Evolutionary conservation across 1,140 invertebrate genomes (phyloP).

Genomic region (Drosophila pallidifrons): DNA sequence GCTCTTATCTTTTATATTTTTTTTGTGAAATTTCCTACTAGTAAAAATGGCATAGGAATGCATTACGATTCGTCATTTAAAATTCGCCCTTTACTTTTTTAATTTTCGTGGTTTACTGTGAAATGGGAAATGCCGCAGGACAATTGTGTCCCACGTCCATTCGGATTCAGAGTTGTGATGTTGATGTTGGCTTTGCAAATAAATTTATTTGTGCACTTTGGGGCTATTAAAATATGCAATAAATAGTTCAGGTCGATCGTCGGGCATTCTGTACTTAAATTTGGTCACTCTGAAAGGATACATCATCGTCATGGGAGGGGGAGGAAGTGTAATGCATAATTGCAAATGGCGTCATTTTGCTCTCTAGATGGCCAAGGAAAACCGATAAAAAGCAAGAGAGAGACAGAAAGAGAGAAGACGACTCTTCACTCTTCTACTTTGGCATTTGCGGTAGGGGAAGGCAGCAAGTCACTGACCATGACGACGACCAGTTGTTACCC

Average conservation of each 20-base stretch:
- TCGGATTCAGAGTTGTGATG: background rate
- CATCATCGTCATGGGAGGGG: too few species aligned
- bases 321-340: background rate
- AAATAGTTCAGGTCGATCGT: background rate
- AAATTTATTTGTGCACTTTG: background rate
- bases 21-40: constrained; percentile 19
- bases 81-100: constrained; percentile 51
- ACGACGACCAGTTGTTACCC: constrained; percentile 15
- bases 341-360: constrained; percentile 1
- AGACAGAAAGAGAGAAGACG: background rate
- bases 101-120: constrained; percentile 54
- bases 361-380: background rate
- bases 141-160: background rate
- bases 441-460: background rate
- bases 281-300: background rate
- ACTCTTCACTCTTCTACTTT: background rate
- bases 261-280: background rate
- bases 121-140: constrained; percentile 20
- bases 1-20: constrained; percentile 4
- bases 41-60: background rate
- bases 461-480: constrained; percentile 3
- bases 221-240: background rate
- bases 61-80: constrained; percentile 16
- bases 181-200: background rate
- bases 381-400: background rate